Evolutionary conservation across 35 echinoderm and acorn worm species (phyloP).

Genomic region (Anneissia japonica): DNA sequence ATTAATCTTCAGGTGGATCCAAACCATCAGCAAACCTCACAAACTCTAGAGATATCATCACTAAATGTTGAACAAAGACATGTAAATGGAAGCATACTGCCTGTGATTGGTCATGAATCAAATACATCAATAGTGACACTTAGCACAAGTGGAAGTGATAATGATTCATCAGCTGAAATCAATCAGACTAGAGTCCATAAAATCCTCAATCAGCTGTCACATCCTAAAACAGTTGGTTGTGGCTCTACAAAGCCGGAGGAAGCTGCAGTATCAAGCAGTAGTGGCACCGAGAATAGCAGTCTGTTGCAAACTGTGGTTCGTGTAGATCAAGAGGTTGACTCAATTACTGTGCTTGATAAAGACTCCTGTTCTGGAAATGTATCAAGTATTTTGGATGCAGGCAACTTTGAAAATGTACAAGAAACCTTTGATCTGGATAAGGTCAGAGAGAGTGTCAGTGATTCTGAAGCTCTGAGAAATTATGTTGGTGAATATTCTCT

Average conservation of each 20-base stretch:
- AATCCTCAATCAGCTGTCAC: background rate
- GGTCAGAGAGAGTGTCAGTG: conserved; percentile 46
- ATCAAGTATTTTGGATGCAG: no score
- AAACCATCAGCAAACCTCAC: no score
- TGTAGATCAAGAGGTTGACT: background rate
- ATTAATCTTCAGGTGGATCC: no score
- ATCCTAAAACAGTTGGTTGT: background rate
- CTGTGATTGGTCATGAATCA: background rate
- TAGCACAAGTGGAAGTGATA: background rate
- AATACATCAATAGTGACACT: background rate
- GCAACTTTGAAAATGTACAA: background rate
- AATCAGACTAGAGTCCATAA: background rate
- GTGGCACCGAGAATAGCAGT: background rate
- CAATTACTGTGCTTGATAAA: background rate
- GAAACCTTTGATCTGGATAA: background rate
- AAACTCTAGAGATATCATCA: no score
- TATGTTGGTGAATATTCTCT: conserved; percentile 74
- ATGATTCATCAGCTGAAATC: background rate
- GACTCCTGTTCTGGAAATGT: background rate
- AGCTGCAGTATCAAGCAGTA: background rate
- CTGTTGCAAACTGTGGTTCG: background rate
- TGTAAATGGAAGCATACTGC: no score
- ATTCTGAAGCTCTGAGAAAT: conserved; percentile 71
- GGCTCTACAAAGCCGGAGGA: background rate
- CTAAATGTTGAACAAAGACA: no score